Conservation (phyloP, 2,888 invertebrate species). For the Cryptocheilus praepositus region DNA sequence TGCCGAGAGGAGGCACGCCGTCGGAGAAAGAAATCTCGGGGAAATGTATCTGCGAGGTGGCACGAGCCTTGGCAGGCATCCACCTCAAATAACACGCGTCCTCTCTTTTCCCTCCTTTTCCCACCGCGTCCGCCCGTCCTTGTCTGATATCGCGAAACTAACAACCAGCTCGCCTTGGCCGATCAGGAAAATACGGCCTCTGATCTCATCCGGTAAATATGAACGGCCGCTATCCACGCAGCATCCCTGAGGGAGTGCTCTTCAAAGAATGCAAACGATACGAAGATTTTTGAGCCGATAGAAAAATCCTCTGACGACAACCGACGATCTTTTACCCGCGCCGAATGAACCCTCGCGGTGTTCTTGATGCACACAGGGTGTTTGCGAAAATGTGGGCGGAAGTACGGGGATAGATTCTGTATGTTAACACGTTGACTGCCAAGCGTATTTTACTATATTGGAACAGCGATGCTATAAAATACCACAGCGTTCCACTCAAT, state of each 20-base stretch:
- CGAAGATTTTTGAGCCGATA: neutral
- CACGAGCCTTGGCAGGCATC: too few relatives aligned
- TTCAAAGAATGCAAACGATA: constrained; percentile 30
- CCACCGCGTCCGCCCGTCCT: constrained; percentile 10
- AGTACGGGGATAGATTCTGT: too few relatives aligned
- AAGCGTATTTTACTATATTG: too few relatives aligned
- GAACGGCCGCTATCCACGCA: constrained; percentile 32
- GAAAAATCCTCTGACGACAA: too few relatives aligned
- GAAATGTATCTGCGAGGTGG: too few relatives aligned
- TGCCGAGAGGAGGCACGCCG: neutral
- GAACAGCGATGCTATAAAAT: too few relatives aligned
- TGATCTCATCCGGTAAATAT: constrained; percentile 64
- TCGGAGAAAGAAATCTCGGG: neutral
- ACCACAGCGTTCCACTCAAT: too few relatives aligned
- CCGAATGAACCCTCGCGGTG: too few relatives aligned
- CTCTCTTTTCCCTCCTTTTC: constrained; percentile 19
- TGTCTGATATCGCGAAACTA: constrained; percentile 27
- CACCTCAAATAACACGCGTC: neutral
- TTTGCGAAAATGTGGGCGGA: too few relatives aligned
- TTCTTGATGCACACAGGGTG: too few relatives aligned
- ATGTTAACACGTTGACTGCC: too few relatives aligned
- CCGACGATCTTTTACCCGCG: too few relatives aligned
- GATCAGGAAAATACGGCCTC: constrained; percentile 51
- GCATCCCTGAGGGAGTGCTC: constrained; percentile 5
- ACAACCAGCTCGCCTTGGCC: constrained; percentile 59